These are phyloP conservation scores for Heptranchias perlo DNA, from an alignment of 2,113 vertebrate species.

Conservation along the genomic window DNA sequence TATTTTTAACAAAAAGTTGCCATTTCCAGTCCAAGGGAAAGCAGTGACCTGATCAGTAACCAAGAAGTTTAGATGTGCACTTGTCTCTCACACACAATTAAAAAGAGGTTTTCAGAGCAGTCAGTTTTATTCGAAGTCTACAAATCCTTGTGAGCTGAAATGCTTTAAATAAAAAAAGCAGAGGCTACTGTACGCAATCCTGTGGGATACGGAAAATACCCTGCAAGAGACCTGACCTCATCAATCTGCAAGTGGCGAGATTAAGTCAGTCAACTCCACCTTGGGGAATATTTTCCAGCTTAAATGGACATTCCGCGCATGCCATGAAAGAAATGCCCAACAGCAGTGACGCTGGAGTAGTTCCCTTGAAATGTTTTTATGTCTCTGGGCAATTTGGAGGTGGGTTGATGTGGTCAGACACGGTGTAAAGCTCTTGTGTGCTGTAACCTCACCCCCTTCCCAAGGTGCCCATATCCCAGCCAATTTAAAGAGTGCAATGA, in stretches of 20 bases:
- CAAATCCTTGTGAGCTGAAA: not conserved
- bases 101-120: not conserved
- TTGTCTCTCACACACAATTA: not conserved
- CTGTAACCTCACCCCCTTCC: too few species aligned
- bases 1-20: not conserved
- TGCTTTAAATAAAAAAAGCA: not conserved
- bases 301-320: not conserved
- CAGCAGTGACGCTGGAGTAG: too few species aligned
- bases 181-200: not conserved
- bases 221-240: not conserved
- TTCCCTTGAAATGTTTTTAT: not conserved
- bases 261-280: not conserved
- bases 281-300: not conserved
- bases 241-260: not conserved
- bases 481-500: not conserved
- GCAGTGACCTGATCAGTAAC: not conserved
- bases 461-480: not conserved
- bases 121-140: not conserved
- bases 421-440: not conserved
- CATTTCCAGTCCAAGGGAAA: not conserved
- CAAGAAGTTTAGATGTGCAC: not conserved
- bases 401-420: not conserved
- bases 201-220: not conserved
- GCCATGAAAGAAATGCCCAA: constrained; percentile 14
- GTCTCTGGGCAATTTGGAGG: not conserved